A percentile compares a stretch with the other conserved stretches of the same genome.
Conservation (phyloP, 2,113 vertebrate species). For the Phylloscopus trochilus region DNA sequence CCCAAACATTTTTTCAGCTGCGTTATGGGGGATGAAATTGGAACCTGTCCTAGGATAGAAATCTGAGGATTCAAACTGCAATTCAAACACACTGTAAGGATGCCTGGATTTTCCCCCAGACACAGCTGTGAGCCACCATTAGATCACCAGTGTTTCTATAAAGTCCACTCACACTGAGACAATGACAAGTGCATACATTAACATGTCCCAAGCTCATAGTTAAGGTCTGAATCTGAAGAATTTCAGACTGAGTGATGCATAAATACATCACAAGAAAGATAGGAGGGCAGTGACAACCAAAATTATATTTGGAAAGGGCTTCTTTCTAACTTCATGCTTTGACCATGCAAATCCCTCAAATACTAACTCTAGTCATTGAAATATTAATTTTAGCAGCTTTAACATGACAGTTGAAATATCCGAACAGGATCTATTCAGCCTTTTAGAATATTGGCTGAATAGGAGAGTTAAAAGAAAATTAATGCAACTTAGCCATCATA, state of each 20-base stretch:
- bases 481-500: background rate
- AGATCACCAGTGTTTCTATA: background rate
- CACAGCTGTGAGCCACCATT: background rate
- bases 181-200: constrained; percentile 39
- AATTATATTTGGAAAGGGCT: background rate
- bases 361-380: background rate
- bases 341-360: background rate
- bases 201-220: background rate
- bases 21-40: background rate
- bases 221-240: constrained; percentile 26
- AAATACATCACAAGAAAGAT: constrained; percentile 10
- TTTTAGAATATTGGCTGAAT: background rate
- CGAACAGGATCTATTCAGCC: background rate
- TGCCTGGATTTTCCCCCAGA: background rate
- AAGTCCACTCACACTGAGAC: background rate
- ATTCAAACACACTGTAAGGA: constrained; percentile 17
- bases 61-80: background rate
- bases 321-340: background rate
- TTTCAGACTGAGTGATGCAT: background rate
- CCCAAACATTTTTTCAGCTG: background rate
- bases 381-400: background rate
- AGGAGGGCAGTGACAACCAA: background rate
- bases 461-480: background rate
- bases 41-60: background rate
- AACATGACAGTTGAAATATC: background rate